Percentiles rank a stretch among this genome's conserved stretches.
Evolutionary conservation across 92 coral and sea anemone genomes (phyloP).

Genomic region (Diadumene lineata): DNA sequence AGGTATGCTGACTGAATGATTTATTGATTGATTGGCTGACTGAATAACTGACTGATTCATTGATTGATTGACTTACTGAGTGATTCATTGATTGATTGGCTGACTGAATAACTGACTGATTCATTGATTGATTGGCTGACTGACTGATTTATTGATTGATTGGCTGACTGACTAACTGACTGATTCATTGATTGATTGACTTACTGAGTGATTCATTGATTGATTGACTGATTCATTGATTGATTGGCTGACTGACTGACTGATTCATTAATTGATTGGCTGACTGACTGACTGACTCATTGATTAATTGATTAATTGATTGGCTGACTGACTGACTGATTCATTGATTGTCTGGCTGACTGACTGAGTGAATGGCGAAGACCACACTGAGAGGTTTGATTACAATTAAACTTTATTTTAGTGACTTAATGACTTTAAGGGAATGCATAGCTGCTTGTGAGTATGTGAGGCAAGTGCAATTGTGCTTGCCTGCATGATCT

Average conservation of each 20-base stretch:
- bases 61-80: background rate
- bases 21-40: background rate
- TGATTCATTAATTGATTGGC: background rate
- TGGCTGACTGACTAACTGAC: background rate
- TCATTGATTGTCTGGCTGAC: background rate
- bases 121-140: background rate
- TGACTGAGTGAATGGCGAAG: no score
- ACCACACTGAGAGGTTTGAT: no score
- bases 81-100: background rate
- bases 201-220: no score
- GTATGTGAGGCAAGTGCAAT: no score
- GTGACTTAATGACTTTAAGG: no score
- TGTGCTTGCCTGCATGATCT: no score
- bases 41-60: background rate
- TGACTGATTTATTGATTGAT: background rate
- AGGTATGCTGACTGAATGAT: slow-evolving; percentile 44
- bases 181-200: no score
- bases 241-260: background rate
- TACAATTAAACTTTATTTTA: no score
- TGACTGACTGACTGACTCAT: background rate
- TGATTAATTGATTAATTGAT: background rate
- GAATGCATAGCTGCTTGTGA: no score
- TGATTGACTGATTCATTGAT: no score
- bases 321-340: background rate
- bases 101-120: background rate